These are phyloP conservation scores for Enteromius afrohamiltoni DNA, from an alignment of 2,797 vertebrate genomes.

Conservation along the genomic window DNA sequence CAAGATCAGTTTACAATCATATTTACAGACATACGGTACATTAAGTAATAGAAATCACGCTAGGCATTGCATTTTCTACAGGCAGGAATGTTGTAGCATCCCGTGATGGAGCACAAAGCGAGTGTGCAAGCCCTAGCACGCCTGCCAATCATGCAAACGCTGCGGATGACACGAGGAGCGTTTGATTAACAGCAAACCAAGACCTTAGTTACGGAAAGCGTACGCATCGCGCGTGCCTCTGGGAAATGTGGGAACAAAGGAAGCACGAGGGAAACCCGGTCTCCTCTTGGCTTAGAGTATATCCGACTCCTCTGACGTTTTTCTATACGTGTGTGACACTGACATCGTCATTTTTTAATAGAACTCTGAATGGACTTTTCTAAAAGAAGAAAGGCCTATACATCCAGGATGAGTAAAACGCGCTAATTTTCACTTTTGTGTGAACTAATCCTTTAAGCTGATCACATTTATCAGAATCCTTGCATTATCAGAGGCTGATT, in stretches of 20 bases:
- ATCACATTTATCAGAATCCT: not conserved
- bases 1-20: conserved; percentile 62
- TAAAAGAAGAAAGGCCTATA: too few relatives aligned
- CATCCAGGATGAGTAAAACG: too few relatives aligned
- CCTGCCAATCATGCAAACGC: not conserved
- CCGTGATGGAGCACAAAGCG: conserved; percentile 1
- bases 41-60: conserved; percentile 51
- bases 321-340: too few relatives aligned
- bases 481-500: conserved; percentile 16
- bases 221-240: too few relatives aligned
- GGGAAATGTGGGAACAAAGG: too few relatives aligned
- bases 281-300: too few relatives aligned
- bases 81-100: conserved; percentile 45
- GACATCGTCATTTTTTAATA: too few relatives aligned
- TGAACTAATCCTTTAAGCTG: not conserved
- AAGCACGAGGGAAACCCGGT: too few relatives aligned
- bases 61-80: conserved; percentile 46
- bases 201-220: not conserved
- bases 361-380: too few relatives aligned
- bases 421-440: too few relatives aligned
- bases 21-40: conserved; percentile 63
- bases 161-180: not conserved
- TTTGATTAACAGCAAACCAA: not conserved
- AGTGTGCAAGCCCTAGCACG: not conserved
- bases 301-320: too few relatives aligned